These are phyloP conservation scores for Amphibalanus amphitrite DNA, from an alignment of 1,140 invertebrate genomes.

Conservation along the genomic window DNA sequence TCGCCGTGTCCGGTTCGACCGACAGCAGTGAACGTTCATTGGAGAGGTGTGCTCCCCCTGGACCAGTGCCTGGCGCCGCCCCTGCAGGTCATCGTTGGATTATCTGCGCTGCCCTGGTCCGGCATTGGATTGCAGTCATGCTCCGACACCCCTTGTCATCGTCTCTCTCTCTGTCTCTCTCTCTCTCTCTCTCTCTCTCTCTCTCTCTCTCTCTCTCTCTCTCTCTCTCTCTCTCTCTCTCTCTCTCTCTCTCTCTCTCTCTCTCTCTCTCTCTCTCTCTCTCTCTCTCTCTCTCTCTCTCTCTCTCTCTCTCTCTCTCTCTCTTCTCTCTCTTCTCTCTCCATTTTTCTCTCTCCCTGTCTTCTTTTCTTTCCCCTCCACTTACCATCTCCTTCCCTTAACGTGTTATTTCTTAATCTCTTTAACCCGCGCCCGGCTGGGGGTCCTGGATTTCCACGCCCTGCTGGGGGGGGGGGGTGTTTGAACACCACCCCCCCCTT, in stretches of 20 bases:
- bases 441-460: too few species aligned
- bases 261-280: conserved; percentile 6
- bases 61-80: background rate
- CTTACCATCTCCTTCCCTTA: conserved; percentile 4
- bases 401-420: too few species aligned
- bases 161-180: too few species aligned
- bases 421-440: too few species aligned
- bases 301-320: background rate
- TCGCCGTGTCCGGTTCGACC: too few species aligned
- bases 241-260: conserved; percentile 7
- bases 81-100: background rate
- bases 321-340: conserved; percentile 7
- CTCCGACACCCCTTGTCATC: background rate
- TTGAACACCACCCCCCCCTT: too few species aligned
- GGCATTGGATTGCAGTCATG: background rate
- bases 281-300: conserved; percentile 5
- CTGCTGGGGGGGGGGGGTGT: too few species aligned
- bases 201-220: too few species aligned
- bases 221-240: too few species aligned
- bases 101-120: background rate
- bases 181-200: too few species aligned
- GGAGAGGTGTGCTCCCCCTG: background rate
- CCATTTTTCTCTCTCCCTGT: conserved; percentile 7
- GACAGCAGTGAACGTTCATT: too few species aligned
- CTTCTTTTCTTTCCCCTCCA: conserved; percentile 4